Evolutionary conservation across 2,888 invertebrate genomes (phyloP), one percentile per base, ranked within the genome.

Genomic region (Drosophila diplacantha): DNA sequence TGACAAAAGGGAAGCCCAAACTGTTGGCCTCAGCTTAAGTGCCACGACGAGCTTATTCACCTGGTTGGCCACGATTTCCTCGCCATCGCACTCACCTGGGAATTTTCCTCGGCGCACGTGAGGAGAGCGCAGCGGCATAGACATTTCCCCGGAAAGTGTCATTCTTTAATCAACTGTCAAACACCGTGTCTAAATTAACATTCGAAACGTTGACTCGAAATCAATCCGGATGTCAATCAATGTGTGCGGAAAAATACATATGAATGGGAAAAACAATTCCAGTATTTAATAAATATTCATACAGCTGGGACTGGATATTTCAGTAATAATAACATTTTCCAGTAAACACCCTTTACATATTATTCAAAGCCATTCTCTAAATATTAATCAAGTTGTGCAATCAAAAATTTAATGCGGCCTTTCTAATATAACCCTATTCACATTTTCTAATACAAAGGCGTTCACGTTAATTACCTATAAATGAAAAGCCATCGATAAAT

Each of bases 151-250:
- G 4, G 16, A 32, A 43, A 41, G 32, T 38, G 51, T 37, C 58
- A 39, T 20, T 32, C 55, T 61, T 61, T 71, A 71, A 72, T 72
- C 68, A 67, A 71, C 54, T 71, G 72, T 44, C 72, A 61, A 55
- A 44, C 46, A 51, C 20, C 29, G 35, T 34, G 31, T 46, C 44
- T 54, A 65, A 63, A 69, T 69, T 50, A 54, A 63, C 46, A 65
- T 55, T 32, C 18, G 38, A 18, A 32, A 20, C 46, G 34, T 55
- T 44, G 37, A 37, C 16, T 37, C 14, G 59, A 52, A 60, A 61
- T 63, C 64, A 43, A 52, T 35, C 52, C 18, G 32, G 14, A 26
- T 41, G 46, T 47, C 51, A 67, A 64, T 57, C 64, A 49, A 35
- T 20, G 24, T 35, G 29, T 22, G 18, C 16, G 31, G 4, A 24